Evolutionary conservation across 2,888 invertebrate species (phyloP).

Genomic region (Macroteleia sp.): DNA sequence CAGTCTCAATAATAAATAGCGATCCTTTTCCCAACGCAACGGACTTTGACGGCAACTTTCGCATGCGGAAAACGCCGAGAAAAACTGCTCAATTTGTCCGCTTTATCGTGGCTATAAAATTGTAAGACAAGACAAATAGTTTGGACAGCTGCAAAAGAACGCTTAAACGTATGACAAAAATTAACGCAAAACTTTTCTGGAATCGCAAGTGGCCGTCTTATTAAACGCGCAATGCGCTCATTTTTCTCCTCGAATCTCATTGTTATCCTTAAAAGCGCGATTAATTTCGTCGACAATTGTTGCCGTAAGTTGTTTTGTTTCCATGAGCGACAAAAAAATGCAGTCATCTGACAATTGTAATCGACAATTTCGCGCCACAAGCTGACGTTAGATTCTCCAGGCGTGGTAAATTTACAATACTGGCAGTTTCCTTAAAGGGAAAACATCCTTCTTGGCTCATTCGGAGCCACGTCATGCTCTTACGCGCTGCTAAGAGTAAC

Average conservation of each 20-base stretch:
- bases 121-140: constrained; percentile 34
- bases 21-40: too few relatives aligned
- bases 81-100: constrained; percentile 30
- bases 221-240: constrained; percentile 7
- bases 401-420: constrained; percentile 1
- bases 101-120: constrained; percentile 31
- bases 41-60: too few relatives aligned
- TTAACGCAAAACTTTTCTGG: constrained; percentile 17
- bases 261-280: not conserved
- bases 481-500: constrained; percentile 39
- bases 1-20: too few relatives aligned
- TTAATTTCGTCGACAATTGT: not conserved
- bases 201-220: constrained; percentile 5
- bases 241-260: not conserved
- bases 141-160: constrained; percentile 21
- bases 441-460: constrained; percentile 37
- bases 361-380: not conserved
- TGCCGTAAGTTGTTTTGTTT: too few relatives aligned
- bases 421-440: constrained; percentile 31
- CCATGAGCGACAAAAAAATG: too few relatives aligned
- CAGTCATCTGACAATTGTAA: too few relatives aligned
- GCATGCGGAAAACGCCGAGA: too few relatives aligned
- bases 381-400: constrained; percentile 1
- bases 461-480: constrained; percentile 43
- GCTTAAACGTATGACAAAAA: constrained; percentile 23